Evolutionary conservation across 2,888 invertebrate species (phyloP).

Genomic region (Agrotis exclamationis): DNA sequence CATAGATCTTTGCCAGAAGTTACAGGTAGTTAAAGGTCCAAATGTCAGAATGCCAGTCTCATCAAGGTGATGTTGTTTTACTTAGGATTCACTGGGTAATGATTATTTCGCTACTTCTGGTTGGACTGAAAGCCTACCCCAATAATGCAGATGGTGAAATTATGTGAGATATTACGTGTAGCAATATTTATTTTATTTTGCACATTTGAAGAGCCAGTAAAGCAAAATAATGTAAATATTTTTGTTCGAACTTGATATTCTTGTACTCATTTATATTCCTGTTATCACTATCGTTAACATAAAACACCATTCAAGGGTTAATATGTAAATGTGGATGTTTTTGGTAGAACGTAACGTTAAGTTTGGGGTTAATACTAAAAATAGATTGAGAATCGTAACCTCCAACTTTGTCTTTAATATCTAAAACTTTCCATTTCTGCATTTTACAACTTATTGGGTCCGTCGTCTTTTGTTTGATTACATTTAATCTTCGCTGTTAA

Average conservation of each 20-base stretch:
- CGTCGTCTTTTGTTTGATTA: not conserved
- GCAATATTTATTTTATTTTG: not conserved
- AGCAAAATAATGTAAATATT: not conserved
- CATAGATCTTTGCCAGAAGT: too few species aligned
- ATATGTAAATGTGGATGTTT: not conserved
- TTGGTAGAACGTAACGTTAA: not conserved
- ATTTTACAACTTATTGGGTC: not conserved
- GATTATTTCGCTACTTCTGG: too few species aligned
- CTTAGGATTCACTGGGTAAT: too few species aligned
- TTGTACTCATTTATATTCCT: not conserved
- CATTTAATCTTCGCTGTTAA: not conserved
- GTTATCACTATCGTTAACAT: not conserved
- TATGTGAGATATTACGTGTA: not conserved
- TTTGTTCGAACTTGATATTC: slow-evolving; percentile 6
- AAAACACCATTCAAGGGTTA: not conserved
- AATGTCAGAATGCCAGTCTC: too few species aligned
- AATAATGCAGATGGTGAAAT: too few species aligned
- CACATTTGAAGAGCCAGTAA: not conserved
- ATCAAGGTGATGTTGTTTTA: too few species aligned
- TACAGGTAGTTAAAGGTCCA: too few species aligned
- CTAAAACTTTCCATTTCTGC: not conserved
- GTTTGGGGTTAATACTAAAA: slow-evolving; percentile 2
- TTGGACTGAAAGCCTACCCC: too few species aligned
- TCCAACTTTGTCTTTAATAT: not conserved
- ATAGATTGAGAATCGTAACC: not conserved